Evolutionary conservation across 2,113 vertebrate species (phyloP), one percentile per base, ranked within the genome.

Genomic region (Cottus gobio): DNA sequence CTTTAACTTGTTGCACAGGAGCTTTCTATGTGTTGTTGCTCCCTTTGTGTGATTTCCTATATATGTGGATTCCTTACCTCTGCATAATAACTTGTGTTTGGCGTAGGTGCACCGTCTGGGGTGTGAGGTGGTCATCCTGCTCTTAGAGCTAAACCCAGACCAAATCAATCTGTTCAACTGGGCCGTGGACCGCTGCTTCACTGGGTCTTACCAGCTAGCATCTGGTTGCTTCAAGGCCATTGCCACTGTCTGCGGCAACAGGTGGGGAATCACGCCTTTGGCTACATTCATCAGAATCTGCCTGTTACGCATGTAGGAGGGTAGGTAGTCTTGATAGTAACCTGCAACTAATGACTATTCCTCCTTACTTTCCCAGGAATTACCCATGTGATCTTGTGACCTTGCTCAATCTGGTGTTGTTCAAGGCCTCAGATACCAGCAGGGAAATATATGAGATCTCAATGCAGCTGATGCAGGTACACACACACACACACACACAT

Each of bases 141-240:
- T 99, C 31, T 88, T 99, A 65, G 98, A 99, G 80, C 94, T 99
- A 75, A 99, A 99, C 93, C 98, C 98, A 75, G 98, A 99, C 91
- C 98, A 99, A 74, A 95, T 97, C 83, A 99, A 99, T 84, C 96
- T 99, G 79, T 99, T 99, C 89, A 99, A 98, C 79, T 99, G 98
- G 98, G 97, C 98, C 3, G 98, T 99, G 83, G 98, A 99, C 86
- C 96, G 98, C 36, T 99, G 98, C 93, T 99, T 99, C 85, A 99
- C 98, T 12, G 98, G 98, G 30, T 98, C 98, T 60, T 97, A 98
- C 88, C 98, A 99, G 79, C 95, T 99, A 63, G 97, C 98, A 0
- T 99, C 97, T 5, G 98, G 98, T 71, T 99, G 98, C 91, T 99
- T 99, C 92, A 99, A 98, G 92, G 98, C 98, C 85, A 99, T 99